Conservation (phyloP, 64 coral and sea anemone species). For the Catalaphyllia jardinei region DNA sequence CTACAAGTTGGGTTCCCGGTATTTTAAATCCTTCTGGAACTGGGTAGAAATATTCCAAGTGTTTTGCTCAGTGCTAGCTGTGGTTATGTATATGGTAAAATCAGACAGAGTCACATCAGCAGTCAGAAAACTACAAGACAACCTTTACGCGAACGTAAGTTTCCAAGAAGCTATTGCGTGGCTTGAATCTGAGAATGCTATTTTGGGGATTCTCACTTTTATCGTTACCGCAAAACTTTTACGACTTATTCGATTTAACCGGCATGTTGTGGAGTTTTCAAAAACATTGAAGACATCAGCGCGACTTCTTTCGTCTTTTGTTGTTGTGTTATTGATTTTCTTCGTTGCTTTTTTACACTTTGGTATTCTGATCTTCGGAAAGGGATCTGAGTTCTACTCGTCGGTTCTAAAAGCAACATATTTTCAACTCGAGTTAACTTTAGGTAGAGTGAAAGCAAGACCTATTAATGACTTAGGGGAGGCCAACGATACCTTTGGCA, state of each 20-base stretch:
- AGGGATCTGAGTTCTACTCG: background rate
- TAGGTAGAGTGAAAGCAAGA: constrained; percentile 2
- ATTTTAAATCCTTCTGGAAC: constrained; percentile 37
- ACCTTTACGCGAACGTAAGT: constrained; percentile 19
- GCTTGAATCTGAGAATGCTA: constrained; percentile 8
- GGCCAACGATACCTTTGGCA: background rate
- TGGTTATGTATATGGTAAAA: constrained; percentile 12
- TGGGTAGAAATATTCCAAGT: constrained; percentile 33
- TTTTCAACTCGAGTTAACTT: constrained; percentile 29
- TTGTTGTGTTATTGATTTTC: background rate
- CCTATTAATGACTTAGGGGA: background rate
- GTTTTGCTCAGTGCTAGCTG: constrained; percentile 2
- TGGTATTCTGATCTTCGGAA: constrained; percentile 14
- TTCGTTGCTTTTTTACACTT: constrained; percentile 16
- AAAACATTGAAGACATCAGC: constrained; percentile 2
- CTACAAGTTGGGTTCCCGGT: background rate
- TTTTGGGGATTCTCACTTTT: constrained; percentile 23
- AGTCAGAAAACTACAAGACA: background rate
- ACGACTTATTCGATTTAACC: constrained; percentile 25
- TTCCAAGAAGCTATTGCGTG: constrained; percentile 3
- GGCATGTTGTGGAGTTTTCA: constrained; percentile 3
- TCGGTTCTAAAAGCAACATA: background rate
- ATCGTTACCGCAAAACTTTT: constrained; percentile 26
- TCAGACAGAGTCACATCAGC: background rate
- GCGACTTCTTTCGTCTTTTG: constrained; percentile 19